phyloP scores from a whole-genome alignment of 2,888 invertebrate genomes.

The Argyra leucocephala region DNA sequence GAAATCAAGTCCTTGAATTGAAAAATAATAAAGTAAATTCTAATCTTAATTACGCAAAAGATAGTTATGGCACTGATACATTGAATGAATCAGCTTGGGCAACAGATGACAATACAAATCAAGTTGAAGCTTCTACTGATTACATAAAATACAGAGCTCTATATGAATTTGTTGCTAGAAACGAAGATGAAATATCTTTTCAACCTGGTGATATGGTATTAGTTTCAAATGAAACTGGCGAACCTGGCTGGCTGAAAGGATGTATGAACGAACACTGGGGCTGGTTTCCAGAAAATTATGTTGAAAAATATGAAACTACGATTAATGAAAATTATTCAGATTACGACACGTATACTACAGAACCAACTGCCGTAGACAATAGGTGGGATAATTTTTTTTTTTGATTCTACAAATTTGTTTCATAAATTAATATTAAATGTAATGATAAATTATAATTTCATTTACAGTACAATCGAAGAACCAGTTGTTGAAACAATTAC shows the following conservation, averaged over 20 bases:
- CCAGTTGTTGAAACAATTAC: slow-evolving; percentile 27
- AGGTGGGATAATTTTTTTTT: slow-evolving; percentile 43
- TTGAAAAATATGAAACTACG: slow-evolving; percentile 51
- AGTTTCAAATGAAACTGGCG: slow-evolving; percentile 66
- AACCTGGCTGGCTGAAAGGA: slow-evolving; percentile 96
- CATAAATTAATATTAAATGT: background rate
- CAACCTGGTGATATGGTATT: slow-evolving; percentile 84
- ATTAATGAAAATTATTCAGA: slow-evolving; percentile 26
- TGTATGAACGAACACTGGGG: slow-evolving; percentile 82
- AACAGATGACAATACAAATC: slow-evolving; percentile 34
- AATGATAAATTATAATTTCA: background rate
- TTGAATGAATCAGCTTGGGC: slow-evolving; percentile 29
- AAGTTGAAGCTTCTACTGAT: slow-evolving; percentile 30
- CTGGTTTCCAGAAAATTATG: slow-evolving; percentile 96
- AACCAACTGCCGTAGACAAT: slow-evolving; percentile 42
- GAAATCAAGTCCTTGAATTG: slow-evolving; percentile 49
- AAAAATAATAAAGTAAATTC: slow-evolving; percentile 46
- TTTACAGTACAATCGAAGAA: slow-evolving; percentile 10
- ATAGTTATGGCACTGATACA: slow-evolving; percentile 29
- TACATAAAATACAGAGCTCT: slow-evolving; percentile 74
- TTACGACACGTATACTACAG: slow-evolving; percentile 31
- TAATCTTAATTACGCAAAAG: slow-evolving; percentile 49
- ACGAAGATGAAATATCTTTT: slow-evolving; percentile 84
- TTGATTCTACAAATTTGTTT: background rate
- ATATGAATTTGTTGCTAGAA: slow-evolving; percentile 87